Conservation (phyloP, 2,113 vertebrate species). For the Scortum barcoo region DNA sequence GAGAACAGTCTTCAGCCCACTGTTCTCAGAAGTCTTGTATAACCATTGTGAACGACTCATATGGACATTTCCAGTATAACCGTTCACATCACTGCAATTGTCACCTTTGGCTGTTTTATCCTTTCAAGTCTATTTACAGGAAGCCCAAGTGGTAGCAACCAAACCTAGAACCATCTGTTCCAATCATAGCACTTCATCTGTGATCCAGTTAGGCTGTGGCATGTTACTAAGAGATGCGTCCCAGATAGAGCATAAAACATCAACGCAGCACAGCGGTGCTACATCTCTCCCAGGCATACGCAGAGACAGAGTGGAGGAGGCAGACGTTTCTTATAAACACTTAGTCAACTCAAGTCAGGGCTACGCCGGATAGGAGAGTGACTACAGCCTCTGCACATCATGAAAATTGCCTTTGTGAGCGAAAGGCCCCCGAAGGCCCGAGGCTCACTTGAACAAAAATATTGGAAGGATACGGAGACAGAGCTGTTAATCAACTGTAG, state of each 20-base stretch:
- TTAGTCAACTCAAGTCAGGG: slow-evolving; percentile 41
- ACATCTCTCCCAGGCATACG: slow-evolving; percentile 61
- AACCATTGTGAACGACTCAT: not conserved
- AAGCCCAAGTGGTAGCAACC: slow-evolving; percentile 33
- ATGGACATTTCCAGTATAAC: slow-evolving; percentile 6
- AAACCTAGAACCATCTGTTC: slow-evolving; percentile 74
- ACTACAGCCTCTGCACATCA: slow-evolving; percentile 26
- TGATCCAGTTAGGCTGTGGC: slow-evolving; percentile 71
- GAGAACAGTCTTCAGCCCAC: no score
- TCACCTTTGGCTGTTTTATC: slow-evolving; percentile 44
- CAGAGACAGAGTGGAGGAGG: slow-evolving; percentile 29
- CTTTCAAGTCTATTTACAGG: slow-evolving; percentile 46
- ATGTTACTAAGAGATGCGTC: slow-evolving; percentile 69
- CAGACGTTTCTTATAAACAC: slow-evolving; percentile 53
- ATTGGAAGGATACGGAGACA: slow-evolving; percentile 14
- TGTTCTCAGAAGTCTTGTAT: not conserved
- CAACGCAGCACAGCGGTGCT: slow-evolving; percentile 45
- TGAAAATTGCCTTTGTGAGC: slow-evolving; percentile 43
- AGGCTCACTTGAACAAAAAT: slow-evolving; percentile 29
- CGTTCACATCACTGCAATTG: slow-evolving; percentile 2
- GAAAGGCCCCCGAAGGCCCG: slow-evolving; percentile 1
- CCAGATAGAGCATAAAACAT: slow-evolving; percentile 73
- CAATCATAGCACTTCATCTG: slow-evolving; percentile 67
- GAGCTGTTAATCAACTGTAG: slow-evolving; percentile 61
- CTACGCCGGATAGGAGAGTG: slow-evolving; percentile 11